phyloP scores from a whole-genome alignment of 2,113 vertebrate species.

The Dasyornis broadbenti region DNA sequence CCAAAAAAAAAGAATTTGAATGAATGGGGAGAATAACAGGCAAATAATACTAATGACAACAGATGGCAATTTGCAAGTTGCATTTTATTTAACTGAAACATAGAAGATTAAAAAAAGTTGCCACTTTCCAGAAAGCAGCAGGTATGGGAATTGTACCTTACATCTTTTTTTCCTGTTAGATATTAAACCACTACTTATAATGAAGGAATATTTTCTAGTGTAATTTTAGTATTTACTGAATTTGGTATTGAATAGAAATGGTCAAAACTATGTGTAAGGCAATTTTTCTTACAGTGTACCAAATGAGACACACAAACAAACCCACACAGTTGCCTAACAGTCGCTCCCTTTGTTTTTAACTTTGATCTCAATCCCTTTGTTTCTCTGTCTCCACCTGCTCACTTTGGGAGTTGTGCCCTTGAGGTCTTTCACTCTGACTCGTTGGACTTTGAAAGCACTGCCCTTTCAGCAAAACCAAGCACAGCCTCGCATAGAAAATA shows the following conservation, averaged over 20 bases:
- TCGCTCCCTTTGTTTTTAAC: not conserved
- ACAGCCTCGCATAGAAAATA: not conserved
- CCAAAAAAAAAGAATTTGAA: not conserved
- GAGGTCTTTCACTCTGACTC: not conserved
- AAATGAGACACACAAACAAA: not conserved
- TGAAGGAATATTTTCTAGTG: not conserved
- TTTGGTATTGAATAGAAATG: not conserved
- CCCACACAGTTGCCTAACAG: not conserved
- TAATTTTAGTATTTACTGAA: not conserved
- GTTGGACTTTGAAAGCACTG: not conserved
- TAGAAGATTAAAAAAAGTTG: not conserved
- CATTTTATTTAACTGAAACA: not conserved
- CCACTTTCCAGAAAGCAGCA: not conserved
- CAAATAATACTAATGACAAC: not conserved
- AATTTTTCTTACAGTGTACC: not conserved
- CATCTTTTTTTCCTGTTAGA: not conserved
- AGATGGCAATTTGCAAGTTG: not conserved
- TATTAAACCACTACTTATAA: not conserved
- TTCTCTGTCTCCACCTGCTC: not conserved
- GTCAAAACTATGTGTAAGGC: not conserved
- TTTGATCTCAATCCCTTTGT: not conserved
- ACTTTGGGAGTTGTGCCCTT: not conserved
- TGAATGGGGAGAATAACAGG: not conserved
- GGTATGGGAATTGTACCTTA: not conserved
- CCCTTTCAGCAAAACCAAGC: not conserved